A percentile compares a stretch with the other conserved stretches of the same genome.
Conservation (phyloP, 2,797 vertebrate genomes). For the Neosilurus mollespiculum region DNA sequence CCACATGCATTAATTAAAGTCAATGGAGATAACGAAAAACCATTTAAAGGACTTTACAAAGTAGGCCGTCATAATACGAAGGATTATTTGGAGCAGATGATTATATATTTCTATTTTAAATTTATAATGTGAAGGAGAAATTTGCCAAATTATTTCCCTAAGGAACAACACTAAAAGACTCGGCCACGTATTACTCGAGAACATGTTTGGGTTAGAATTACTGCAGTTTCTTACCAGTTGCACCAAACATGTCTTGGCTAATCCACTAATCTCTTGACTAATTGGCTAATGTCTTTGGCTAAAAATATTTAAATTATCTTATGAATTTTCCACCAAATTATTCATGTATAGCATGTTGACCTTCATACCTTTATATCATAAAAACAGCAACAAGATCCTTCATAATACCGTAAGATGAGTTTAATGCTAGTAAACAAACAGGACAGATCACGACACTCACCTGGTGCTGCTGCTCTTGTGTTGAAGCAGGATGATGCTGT, state of each 20-base stretch:
- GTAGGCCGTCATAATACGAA: not conserved
- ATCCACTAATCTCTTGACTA: too few species aligned
- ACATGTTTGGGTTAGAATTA: too few species aligned
- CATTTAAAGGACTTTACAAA: not conserved
- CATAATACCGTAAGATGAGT: not conserved
- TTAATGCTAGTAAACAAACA: not conserved
- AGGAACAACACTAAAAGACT: not conserved
- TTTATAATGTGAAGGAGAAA: not conserved
- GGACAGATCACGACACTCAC: conserved; percentile 25
- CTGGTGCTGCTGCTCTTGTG: not conserved
- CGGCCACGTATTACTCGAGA: not conserved
- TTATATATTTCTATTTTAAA: not conserved
- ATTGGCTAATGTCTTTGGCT: too few species aligned
- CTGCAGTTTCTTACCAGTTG: not conserved
- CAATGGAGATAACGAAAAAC: not conserved
- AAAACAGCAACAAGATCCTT: not conserved
- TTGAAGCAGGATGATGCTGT: not conserved
- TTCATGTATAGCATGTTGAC: not conserved
- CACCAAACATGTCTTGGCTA: not conserved
- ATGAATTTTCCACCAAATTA: not conserved
- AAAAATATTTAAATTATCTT: too few species aligned
- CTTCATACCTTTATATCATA: not conserved
- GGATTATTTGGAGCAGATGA: not conserved
- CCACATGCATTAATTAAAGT: not conserved
- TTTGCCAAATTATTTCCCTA: not conserved